A percentile compares a stretch with the other conserved stretches of the same genome.
phyloP scores from a whole-genome alignment of 2,888 invertebrate species.

The Drosophila pullipes region DNA sequence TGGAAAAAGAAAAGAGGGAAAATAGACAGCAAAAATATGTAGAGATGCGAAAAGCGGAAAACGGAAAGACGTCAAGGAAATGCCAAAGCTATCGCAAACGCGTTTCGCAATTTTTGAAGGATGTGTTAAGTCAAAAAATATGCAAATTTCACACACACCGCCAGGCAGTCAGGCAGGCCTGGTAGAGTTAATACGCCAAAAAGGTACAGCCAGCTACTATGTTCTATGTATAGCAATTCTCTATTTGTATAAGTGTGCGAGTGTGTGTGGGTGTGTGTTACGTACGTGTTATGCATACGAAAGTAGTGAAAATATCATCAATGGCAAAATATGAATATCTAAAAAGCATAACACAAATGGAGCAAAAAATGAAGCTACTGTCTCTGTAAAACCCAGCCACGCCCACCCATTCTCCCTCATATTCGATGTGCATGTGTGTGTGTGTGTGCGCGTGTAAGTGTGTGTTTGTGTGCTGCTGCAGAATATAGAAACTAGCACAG shows the following conservation, averaged over 20 bases:
- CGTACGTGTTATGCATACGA: constrained; percentile 78
- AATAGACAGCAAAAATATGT: constrained; percentile 44
- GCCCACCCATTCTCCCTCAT: neutral
- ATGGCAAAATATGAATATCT: constrained; percentile 80
- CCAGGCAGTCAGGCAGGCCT: constrained; percentile 40
- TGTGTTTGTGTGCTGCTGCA: constrained; percentile 2
- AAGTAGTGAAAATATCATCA: constrained; percentile 81
- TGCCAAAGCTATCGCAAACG: constrained; percentile 80
- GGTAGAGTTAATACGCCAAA: constrained; percentile 61
- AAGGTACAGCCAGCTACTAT: constrained; percentile 43
- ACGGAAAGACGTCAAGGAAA: constrained; percentile 78
- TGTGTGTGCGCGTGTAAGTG: neutral
- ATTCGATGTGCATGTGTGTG: neutral
- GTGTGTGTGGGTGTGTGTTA: constrained; percentile 40
- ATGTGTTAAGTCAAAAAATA: constrained; percentile 81
- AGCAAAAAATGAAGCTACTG: constrained; percentile 55
- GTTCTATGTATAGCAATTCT: constrained; percentile 27
- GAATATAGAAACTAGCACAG: constrained; percentile 64
- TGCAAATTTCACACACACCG: constrained; percentile 64
- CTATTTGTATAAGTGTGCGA: constrained; percentile 30
- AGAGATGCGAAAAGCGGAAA: constrained; percentile 45
- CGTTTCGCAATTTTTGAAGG: constrained; percentile 80
- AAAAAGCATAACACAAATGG: constrained; percentile 78
- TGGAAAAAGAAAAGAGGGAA: constrained; percentile 10
- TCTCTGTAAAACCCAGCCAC: constrained; percentile 18